Percentiles rank a stretch among this genome's conserved stretches.
Evolutionary conservation across 2,113 vertebrate genomes (phyloP).

Genomic region (Chunga burmeisteri): DNA sequence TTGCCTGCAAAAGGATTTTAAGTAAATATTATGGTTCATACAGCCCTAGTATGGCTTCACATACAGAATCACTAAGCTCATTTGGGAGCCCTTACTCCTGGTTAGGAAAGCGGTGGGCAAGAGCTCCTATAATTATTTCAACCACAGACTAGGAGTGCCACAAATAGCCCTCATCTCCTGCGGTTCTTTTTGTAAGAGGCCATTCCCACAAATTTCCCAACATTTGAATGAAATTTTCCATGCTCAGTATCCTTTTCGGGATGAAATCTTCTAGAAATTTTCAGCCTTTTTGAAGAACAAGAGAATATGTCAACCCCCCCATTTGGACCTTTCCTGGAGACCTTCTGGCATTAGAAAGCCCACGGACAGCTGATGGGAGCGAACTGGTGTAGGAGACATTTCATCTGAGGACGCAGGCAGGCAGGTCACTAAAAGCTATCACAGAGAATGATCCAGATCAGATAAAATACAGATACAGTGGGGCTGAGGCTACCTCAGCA

Average conservation of each 20-base stretch:
- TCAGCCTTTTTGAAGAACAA: neutral
- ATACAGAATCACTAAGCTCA: neutral
- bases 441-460: neutral
- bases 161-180: neutral
- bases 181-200: neutral
- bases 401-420: neutral
- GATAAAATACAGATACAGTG: rapidly evolving
- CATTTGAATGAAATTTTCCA: neutral
- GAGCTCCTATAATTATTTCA: neutral
- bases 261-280: neutral
- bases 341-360: neutral
- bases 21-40: neutral
- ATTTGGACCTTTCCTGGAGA: neutral
- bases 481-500: neutral
- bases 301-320: rapidly evolving
- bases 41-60: neutral
- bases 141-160: neutral
- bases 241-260: neutral
- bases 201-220: neutral
- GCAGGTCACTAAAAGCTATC: neutral
- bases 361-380: neutral
- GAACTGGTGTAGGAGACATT: neutral
- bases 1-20: neutral
- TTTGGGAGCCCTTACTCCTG: neutral
- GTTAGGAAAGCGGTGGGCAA: neutral